Percentiles rank a stretch among this genome's conserved stretches.
Evolutionary conservation across 2,888 invertebrate species (phyloP).

Genomic region (Nineta flava): DNA sequence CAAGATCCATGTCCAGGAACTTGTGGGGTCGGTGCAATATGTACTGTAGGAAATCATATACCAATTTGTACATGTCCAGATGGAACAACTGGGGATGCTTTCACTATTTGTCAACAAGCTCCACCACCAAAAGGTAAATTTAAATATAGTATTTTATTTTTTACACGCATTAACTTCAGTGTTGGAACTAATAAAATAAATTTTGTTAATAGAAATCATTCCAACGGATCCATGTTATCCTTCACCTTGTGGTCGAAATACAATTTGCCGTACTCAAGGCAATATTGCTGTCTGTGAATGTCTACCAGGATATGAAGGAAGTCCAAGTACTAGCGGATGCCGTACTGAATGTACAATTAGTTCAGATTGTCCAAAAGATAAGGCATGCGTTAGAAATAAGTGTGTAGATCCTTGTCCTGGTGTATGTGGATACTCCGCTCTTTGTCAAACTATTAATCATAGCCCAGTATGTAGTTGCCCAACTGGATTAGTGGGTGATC

Average conservation of each 20-base stretch:
- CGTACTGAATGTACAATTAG: slow-evolving; percentile 70
- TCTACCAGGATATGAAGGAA: slow-evolving; percentile 55
- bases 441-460: slow-evolving; percentile 68
- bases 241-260: slow-evolving; percentile 63
- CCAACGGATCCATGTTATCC: slow-evolving; percentile 31
- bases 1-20: slow-evolving; percentile 70
- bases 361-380: slow-evolving; percentile 58
- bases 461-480: slow-evolving; percentile 74
- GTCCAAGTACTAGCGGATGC: slow-evolving; percentile 53
- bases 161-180: not conserved
- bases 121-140: slow-evolving; percentile 22
- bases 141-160: slow-evolving; percentile 7
- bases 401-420: slow-evolving; percentile 70
- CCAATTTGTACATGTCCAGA: slow-evolving; percentile 42
- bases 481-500: slow-evolving; percentile 57
- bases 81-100: slow-evolving; percentile 36
- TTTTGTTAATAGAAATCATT: not conserved
- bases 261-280: slow-evolving; percentile 42
- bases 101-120: slow-evolving; percentile 27
- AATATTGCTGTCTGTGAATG: slow-evolving; percentile 56
- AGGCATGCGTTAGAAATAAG: slow-evolving; percentile 62
- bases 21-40: slow-evolving; percentile 68
- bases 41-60: slow-evolving; percentile 54
- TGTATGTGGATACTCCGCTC: slow-evolving; percentile 59
- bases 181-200: no score